Conservation (phyloP, 2,113 vertebrate species). For the Crotalus horridus region DNA sequence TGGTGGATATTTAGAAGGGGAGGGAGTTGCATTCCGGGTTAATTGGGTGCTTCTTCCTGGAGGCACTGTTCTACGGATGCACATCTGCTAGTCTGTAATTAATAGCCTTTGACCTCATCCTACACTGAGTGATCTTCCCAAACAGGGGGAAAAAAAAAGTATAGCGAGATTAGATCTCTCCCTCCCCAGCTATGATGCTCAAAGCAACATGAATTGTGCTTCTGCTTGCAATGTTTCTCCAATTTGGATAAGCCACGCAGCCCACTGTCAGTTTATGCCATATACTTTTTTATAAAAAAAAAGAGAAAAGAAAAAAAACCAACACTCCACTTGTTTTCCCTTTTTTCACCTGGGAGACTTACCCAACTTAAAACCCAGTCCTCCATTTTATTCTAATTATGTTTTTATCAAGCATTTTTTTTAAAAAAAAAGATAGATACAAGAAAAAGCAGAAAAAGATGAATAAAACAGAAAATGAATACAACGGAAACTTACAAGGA, state of each 20-base stretch:
- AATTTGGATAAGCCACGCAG: neutral
- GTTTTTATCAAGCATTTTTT: neutral
- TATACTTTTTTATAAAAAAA: neutral
- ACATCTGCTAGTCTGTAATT: neutral
- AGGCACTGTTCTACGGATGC: neutral
- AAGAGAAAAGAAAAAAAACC: neutral
- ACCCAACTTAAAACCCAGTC: neutral
- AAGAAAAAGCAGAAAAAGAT: neutral
- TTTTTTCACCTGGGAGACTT: neutral
- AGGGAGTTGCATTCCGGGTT: neutral
- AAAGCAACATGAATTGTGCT: neutral
- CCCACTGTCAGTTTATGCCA: neutral
- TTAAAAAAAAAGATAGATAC: neutral
- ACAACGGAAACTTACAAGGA: neutral
- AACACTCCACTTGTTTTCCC: neutral
- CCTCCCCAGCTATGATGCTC: neutral
- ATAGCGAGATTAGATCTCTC: neutral
- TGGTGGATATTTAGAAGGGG: neutral
- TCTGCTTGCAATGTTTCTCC: neutral
- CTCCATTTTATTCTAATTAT: neutral
- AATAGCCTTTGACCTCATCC: neutral
- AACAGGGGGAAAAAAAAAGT: neutral
- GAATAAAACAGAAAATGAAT: neutral
- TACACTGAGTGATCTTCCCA: neutral
- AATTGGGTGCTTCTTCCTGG: neutral